Evolutionary conservation across 2,113 vertebrate species (phyloP), one percentile per base, ranked within the genome.

Genomic region (Tapirus terrestris): DNA sequence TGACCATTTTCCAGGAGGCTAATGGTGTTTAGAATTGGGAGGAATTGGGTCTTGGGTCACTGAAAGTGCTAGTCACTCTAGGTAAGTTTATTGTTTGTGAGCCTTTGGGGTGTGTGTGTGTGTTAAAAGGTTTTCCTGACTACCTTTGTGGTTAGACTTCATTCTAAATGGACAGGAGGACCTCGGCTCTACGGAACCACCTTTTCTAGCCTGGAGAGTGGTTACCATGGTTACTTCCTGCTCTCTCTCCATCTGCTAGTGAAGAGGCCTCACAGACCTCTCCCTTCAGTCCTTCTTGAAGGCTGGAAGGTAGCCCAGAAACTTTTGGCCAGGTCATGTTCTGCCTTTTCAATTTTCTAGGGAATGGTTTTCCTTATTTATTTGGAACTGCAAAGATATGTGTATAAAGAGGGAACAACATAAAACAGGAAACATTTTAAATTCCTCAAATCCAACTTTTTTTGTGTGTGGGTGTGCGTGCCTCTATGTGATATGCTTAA

Each of bases 221-320:
- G 56, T 98, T 93, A 60, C 93, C 45, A 91, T 93, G 81, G 85
- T 92, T 63, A 97, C 76, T 53, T 81, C 39, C 11, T 76, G 33
- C 23, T 91, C 43, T 16, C 21, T 83, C 70, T 80, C 39, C 56
- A 72, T 56, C n/a, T 76, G 45, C 23, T 53, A 53, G 25, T 83
- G n/a, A 56, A 91, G 56, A 97, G 67, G 4, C 9, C 43, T 95
- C 76, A 33, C 33, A 73, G 61, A 79, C 3, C 45, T 76, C 56
- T 73, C 21, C 33, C 8, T 67, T 94, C n/a, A 72, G 33, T 89
- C 72, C 21, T 94, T 77, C 51, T 25, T 77, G 36, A 90, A 72
- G 51, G 56, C 17, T 10, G 18, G 36, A 93, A 91, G 17, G 29
- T 94, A 18, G 18, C 4, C 36, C 45, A 53, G 51, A 89, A 92